phyloP scores from a whole-genome alignment of 2,888 invertebrate genomes.

The Apotomis capreana region DNA sequence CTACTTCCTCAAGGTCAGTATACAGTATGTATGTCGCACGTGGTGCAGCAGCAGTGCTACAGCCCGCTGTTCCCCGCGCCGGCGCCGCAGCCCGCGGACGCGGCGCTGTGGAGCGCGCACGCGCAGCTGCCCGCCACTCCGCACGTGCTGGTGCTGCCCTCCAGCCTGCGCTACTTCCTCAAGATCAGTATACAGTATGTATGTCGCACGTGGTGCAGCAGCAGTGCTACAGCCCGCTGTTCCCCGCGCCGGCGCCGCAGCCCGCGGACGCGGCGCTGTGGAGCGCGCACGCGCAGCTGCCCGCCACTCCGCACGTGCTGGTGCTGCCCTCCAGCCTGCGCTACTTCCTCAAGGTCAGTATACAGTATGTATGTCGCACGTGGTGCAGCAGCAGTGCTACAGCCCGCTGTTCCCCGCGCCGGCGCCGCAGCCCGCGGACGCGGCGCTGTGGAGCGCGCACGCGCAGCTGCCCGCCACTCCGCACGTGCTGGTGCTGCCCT shows the following conservation, averaged over 20 bases:
- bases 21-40: too few species aligned
- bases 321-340: constrained; percentile 93
- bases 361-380: too few species aligned
- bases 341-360: constrained; percentile 92
- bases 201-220: too few species aligned
- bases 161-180: constrained; percentile 91
- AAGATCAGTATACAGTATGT: constrained; percentile 92
- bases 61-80: constrained; percentile 92
- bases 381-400: constrained; percentile 90
- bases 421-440: constrained; percentile 87
- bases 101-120: constrained; percentile 87
- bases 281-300: constrained; percentile 87
- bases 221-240: constrained; percentile 91
- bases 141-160: constrained; percentile 92
- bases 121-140: constrained; percentile 89
- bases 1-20: constrained; percentile 92
- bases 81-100: constrained; percentile 87
- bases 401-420: constrained; percentile 92
- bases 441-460: constrained; percentile 87
- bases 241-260: constrained; percentile 87
- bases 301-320: constrained; percentile 90
- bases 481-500: constrained; percentile 92
- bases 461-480: constrained; percentile 89
- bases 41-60: constrained; percentile 90
- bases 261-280: constrained; percentile 89